Conservation (phyloP, 2,797 vertebrate genomes). For the Falco berigora region DNA sequence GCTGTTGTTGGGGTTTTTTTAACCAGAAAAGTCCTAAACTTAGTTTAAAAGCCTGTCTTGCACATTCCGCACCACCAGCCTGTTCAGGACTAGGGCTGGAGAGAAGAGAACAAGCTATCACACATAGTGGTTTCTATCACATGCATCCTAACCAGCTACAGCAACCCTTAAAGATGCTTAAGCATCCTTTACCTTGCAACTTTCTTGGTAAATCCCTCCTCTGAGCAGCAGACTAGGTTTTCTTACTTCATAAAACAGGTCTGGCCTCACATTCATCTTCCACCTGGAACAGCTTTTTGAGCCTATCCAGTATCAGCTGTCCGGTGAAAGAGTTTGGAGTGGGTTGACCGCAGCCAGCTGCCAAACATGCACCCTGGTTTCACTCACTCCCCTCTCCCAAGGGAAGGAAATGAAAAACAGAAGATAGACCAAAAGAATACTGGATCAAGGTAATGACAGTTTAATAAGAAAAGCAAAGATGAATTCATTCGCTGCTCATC, state of each 20-base stretch:
- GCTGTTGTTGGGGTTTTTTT: too few species aligned
- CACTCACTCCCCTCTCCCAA: too few species aligned
- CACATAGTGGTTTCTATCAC: background rate
- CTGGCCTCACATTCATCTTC: background rate
- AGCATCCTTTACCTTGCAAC: background rate
- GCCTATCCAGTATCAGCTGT: background rate
- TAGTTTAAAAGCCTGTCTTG: background rate
- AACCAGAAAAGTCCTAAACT: background rate
- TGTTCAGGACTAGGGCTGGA: background rate
- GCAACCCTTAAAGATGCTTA: background rate
- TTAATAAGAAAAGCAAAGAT: background rate
- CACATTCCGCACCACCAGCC: background rate
- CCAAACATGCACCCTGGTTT: background rate
- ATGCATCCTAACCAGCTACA: background rate
- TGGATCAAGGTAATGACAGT: background rate
- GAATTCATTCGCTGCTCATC: background rate
- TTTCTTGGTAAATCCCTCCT: background rate
- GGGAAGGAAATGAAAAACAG: background rate
- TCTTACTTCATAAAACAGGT: background rate
- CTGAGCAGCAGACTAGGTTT: background rate
- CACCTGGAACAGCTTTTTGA: background rate
- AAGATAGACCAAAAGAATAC: background rate
- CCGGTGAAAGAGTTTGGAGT: background rate
- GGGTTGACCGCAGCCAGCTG: background rate
- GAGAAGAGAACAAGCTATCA: background rate